Evolutionary conservation across 2,113 vertebrate species (phyloP).

Genomic region (Strix aluco): DNA sequence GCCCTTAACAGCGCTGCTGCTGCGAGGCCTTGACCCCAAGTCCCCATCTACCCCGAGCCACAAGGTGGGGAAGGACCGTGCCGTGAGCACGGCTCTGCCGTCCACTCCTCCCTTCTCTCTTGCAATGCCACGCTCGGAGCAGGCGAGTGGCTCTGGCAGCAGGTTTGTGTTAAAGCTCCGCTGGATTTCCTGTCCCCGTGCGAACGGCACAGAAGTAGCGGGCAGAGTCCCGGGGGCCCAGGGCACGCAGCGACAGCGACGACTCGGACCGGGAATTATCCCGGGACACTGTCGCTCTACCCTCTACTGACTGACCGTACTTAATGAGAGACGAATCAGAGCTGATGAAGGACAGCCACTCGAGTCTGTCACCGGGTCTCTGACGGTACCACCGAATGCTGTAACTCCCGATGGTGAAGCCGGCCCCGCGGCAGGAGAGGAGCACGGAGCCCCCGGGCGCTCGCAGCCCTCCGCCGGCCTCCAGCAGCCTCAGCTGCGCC

Average conservation of each 20-base stretch:
- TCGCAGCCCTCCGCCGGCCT: not conserved
- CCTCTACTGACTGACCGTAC: not conserved
- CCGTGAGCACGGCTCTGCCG: too few species aligned
- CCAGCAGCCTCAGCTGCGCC: not conserved
- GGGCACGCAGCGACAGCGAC: not conserved
- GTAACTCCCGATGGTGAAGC: accelerated
- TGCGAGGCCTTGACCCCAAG: too few species aligned
- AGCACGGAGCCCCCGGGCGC: not conserved
- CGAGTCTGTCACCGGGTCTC: too few species aligned
- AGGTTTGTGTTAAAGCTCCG: not conserved
- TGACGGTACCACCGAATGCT: accelerated
- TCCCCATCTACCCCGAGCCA: too few species aligned
- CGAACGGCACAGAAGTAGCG: not conserved
- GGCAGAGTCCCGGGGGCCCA: not conserved
- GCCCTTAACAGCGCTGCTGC: too few species aligned
- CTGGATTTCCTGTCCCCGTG: not conserved
- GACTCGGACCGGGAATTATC: not conserved
- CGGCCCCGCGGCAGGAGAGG: not conserved
- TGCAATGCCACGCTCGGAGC: too few species aligned
- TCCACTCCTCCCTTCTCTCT: too few species aligned
- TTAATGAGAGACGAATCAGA: not conserved
- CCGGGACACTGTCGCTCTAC: not conserved
- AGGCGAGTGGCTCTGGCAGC: too few species aligned
- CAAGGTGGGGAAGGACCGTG: too few species aligned
- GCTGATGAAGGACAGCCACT: too few species aligned